Percentiles rank a stretch among this genome's conserved stretches.
Evolutionary conservation across 2,797 vertebrate species (phyloP).

Genomic region (Taenioides sp.): DNA sequence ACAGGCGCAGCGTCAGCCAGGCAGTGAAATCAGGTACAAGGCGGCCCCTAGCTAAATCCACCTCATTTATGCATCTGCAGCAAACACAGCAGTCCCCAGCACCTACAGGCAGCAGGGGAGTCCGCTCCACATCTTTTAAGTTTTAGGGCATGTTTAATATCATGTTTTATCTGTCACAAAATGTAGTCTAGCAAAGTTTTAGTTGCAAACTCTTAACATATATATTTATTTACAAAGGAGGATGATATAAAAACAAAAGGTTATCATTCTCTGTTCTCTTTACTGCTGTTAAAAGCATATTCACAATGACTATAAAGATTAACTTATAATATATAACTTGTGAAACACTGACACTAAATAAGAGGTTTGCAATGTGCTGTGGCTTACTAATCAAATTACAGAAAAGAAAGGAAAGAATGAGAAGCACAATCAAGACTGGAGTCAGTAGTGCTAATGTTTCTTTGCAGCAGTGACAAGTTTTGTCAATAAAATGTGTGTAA

Average conservation of each 20-base stretch:
- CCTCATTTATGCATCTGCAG: constrained; percentile 39
- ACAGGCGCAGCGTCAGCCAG: constrained; percentile 39
- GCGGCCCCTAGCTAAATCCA: constrained; percentile 27
- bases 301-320: not conserved
- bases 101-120: constrained; percentile 26
- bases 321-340: too few species aligned
- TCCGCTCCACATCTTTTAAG: constrained; percentile 19
- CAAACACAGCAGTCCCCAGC: constrained; percentile 33
- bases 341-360: not conserved
- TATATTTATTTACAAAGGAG: not conserved
- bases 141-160: constrained; percentile 44
- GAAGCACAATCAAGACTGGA: not conserved
- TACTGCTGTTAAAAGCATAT: not conserved
- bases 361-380: not conserved
- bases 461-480: not conserved
- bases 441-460: not conserved
- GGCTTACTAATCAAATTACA: too few species aligned
- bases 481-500: not conserved
- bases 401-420: not conserved
- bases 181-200: constrained; percentile 46
- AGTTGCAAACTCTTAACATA: constrained; percentile 16
- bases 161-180: constrained; percentile 35
- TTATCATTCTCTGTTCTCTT: not conserved
- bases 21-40: constrained; percentile 29
- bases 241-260: not conserved